Base-by-base conservation (phyloP, 92 coral and sea anemone genomes). In the Isaurus tuberculatus region DNA sequence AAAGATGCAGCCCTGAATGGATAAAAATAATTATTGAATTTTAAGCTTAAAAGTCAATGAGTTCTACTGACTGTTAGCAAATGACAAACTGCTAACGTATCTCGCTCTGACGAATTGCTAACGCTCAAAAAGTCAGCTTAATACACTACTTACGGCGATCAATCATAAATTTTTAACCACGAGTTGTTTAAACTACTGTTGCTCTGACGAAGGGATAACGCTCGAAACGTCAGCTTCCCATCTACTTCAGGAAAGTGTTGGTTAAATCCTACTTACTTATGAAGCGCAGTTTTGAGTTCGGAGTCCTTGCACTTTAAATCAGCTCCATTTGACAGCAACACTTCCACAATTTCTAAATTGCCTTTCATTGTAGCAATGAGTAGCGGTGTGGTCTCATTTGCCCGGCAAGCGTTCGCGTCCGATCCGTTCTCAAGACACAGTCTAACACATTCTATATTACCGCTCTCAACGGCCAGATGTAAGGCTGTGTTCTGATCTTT, bases 281-380 rank as follows among this genome's bases (percentile, higher is more conserved):
- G 97, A 6, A 92, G 70, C 19, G 92, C 79, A 5, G 97, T 85
- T 43, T 85, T 86, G 9, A 85, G 70, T 42, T 86, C 88, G 5
- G 63, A 70, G 73, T 88, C 84, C 79, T 83, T 92, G 2, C 64
- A 83, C 58, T 68, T 73, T 13, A 90, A 64, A 51, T 79, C 90
- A 10, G 92, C 92, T 37, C 90, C 93, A n/a, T 77, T 48, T 28
- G 44, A 57, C 7, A 90, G 43, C 26, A 92, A 57, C 16, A 89
- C 77, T 10, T 91, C 85, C 8, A 85, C 91, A 75, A 93, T 65
- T 14, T 87, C 83, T 16, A 85, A 22, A 73, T 88, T 83, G 19
- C 98, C 98, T 72, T 92, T 87, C 22, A 63, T 40, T 7, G 94
- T 87, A 30, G 97, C 98, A 36, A 91, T 58, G 49, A 90, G 94